phyloP scores from a whole-genome alignment of 1,140 invertebrate genomes.

The Bombus waltoni region DNA sequence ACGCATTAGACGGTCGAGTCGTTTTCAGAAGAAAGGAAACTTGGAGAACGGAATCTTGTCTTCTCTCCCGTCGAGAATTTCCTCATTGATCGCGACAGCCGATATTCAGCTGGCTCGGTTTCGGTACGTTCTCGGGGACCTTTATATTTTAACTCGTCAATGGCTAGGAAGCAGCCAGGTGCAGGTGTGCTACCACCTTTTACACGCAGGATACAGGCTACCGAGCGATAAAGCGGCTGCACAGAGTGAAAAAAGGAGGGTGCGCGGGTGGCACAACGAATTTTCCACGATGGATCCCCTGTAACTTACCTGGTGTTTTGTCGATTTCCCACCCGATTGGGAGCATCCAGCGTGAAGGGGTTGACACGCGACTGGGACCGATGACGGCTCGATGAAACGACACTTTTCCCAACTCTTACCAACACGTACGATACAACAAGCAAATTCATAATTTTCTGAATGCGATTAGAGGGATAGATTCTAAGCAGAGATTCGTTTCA shows the following conservation, averaged over 20 bases:
- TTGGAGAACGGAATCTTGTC: conserved; percentile 26
- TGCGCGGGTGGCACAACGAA: conserved; percentile 54
- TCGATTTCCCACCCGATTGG: conserved; percentile 58
- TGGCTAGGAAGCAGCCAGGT: conserved; percentile 64
- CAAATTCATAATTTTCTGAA: neutral
- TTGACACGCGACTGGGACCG: conserved; percentile 75
- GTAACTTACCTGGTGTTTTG: conserved; percentile 25
- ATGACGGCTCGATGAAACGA: conserved; percentile 48
- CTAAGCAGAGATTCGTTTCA: too few relatives aligned
- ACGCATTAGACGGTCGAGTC: conserved; percentile 48
- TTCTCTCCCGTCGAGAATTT: conserved; percentile 39
- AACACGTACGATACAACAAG: too few relatives aligned
- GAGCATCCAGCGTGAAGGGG: conserved; percentile 68
- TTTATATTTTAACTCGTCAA: conserved; percentile 78
- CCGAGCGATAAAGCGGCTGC: conserved; percentile 45
- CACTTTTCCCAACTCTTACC: neutral
- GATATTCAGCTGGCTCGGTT: conserved; percentile 74
- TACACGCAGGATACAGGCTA: conserved; percentile 30
- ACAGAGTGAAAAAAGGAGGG: conserved; percentile 18
- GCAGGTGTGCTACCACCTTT: conserved; percentile 74
- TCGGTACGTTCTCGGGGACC: conserved; percentile 60
- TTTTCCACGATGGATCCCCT: conserved; percentile 51
- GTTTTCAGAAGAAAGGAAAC: conserved; percentile 43
- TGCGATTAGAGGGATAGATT: too few relatives aligned
- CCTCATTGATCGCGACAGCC: conserved; percentile 59